Conservation (phyloP, 1,140 invertebrate genomes). For the Macrostomum lignano region DNA sequence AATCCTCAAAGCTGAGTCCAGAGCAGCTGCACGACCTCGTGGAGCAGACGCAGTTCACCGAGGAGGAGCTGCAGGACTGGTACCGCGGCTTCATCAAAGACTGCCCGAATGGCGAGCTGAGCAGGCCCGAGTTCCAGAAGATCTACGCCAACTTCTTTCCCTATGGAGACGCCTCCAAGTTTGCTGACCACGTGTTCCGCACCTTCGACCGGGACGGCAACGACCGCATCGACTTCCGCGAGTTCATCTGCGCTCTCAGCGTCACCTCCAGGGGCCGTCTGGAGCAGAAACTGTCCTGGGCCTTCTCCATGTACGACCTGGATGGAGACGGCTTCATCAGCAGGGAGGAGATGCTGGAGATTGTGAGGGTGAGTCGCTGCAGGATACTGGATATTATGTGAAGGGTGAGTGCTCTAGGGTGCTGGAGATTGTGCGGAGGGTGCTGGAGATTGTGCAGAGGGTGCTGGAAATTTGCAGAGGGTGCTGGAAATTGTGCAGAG, state of each 20-base stretch:
- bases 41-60: slow-evolving; percentile 39
- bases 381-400: no score
- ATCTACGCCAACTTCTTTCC: slow-evolving; percentile 96
- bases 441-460: no score
- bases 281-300: slow-evolving; percentile 88
- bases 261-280: slow-evolving; percentile 76
- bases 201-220: slow-evolving; percentile 90
- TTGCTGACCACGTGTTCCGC: slow-evolving; percentile 88
- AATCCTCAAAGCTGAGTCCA: slow-evolving; percentile 3
- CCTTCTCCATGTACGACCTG: slow-evolving; percentile 63
- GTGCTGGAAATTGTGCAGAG: no score
- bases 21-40: background rate
- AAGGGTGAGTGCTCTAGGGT: no score
- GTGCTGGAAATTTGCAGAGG: no score
- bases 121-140: slow-evolving; percentile 89
- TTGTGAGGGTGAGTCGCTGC: slow-evolving; percentile 34
- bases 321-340: slow-evolving; percentile 94
- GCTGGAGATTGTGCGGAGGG: no score
- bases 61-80: slow-evolving; percentile 96
- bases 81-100: slow-evolving; percentile 77
- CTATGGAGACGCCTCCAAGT: slow-evolving; percentile 93
- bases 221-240: slow-evolving; percentile 84
- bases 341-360: slow-evolving; percentile 86
- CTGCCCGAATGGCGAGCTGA: slow-evolving; percentile 72
- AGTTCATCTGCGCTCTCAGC: slow-evolving; percentile 76